phyloP scores from a whole-genome alignment of 37 sponge, comb jelly and placozoan genomes.

The Halichondria panicea region DNA sequence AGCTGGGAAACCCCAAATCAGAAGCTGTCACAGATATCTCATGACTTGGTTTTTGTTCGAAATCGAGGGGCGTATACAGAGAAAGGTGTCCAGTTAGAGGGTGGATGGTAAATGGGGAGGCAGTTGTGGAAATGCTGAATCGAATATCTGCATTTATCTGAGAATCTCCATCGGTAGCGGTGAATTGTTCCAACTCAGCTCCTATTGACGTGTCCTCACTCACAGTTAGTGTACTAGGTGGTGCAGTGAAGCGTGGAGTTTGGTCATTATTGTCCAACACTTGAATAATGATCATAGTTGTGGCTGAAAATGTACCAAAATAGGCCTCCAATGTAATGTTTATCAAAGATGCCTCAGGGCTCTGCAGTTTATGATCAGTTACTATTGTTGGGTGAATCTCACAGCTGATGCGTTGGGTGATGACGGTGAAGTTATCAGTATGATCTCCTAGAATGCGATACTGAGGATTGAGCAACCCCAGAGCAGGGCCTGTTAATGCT shows the following conservation, averaged over 20 bases:
- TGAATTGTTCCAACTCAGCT: conserved; percentile 16
- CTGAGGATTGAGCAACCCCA: neutral
- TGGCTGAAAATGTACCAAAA: neutral
- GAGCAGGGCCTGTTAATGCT: conserved; percentile 2
- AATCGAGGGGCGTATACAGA: conserved; percentile 3
- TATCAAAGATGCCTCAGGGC: neutral
- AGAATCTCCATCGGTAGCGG: conserved; percentile 37
- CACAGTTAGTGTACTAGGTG: neutral
- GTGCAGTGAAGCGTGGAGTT: conserved; percentile 24
- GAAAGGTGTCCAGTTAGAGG: conserved; percentile 32
- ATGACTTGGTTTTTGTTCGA: conserved; percentile 1
- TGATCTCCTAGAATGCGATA: conserved; percentile 27
- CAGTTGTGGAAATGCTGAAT: neutral
- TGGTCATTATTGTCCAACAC: conserved; percentile 59
- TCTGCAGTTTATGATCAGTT: conserved; percentile 8
- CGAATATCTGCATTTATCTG: conserved; percentile 31
- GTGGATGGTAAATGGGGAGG: conserved; percentile 14
- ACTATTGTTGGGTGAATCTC: conserved; percentile 13
- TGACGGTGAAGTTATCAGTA: conserved; percentile 6
- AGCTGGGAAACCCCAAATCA: conserved; percentile 44
- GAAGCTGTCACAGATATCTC: conserved; percentile 14
- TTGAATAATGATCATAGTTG: conserved; percentile 34
- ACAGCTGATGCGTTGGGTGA: conserved; percentile 6
- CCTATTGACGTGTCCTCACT: conserved; percentile 10
- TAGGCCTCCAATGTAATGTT: conserved; percentile 44